Percentiles rank a stretch among this genome's conserved stretches.
These are phyloP conservation scores for Characodon lateralis DNA, from an alignment of 2,797 vertebrate species.

Conservation along the genomic window DNA sequence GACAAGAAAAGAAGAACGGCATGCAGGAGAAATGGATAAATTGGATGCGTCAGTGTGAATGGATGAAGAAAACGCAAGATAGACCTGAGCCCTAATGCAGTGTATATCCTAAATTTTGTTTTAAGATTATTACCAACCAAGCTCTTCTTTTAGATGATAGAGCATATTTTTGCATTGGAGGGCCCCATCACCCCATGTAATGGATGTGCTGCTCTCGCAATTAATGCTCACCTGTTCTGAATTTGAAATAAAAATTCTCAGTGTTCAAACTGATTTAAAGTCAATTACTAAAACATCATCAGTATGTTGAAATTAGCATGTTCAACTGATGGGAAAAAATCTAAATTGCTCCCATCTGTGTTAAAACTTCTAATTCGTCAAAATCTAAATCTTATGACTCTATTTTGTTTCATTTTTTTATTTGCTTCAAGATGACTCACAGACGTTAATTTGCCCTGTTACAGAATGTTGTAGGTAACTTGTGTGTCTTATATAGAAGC, in stretches of 20 bases:
- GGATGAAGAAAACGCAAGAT: slow-evolving; percentile 5
- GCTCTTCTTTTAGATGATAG: too few species aligned
- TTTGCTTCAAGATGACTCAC: slow-evolving; percentile 7
- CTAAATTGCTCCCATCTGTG: background rate
- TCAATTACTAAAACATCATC: background rate
- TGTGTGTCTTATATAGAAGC: slow-evolving; percentile 37
- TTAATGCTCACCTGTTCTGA: background rate
- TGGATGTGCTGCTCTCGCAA: too few species aligned
- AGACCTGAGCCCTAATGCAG: background rate
- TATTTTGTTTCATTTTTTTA: background rate
- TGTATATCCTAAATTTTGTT: background rate
- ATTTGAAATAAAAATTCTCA: background rate
- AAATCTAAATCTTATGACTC: background rate
- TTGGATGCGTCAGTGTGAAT: slow-evolving; percentile 32
- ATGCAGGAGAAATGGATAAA: slow-evolving; percentile 39
- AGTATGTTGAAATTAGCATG: background rate
- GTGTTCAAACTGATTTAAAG: background rate
- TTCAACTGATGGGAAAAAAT: background rate
- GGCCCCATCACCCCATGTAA: too few species aligned
- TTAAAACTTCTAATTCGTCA: background rate
- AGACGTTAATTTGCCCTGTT: slow-evolving; percentile 26
- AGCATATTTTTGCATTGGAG: too few species aligned
- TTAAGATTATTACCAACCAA: background rate
- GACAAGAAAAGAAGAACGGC: slow-evolving; percentile 41
- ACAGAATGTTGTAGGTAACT: slow-evolving; percentile 25